phyloP scores from a whole-genome alignment of 1,140 invertebrate species.

The Cylas formicarius region DNA sequence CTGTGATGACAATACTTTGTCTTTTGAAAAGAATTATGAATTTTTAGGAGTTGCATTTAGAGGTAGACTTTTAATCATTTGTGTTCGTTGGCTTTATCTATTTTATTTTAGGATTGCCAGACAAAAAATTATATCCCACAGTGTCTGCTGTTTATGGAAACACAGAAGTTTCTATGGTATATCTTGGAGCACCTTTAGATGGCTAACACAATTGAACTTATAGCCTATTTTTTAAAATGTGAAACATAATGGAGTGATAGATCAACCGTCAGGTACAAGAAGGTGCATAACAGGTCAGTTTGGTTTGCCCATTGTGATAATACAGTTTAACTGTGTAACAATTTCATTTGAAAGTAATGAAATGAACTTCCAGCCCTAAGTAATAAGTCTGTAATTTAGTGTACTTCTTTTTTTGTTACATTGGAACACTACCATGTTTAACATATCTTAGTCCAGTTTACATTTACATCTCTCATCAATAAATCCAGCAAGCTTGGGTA shows the following conservation, averaged over 20 bases:
- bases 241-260: constrained; percentile 26
- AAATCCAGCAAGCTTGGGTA: too few species aligned
- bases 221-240: constrained; percentile 11
- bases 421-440: too few species aligned
- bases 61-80: constrained; percentile 50
- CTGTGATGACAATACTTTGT: constrained; percentile 93
- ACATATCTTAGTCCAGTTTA: too few species aligned
- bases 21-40: constrained; percentile 98
- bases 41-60: constrained; percentile 96
- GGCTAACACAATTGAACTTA: constrained; percentile 58
- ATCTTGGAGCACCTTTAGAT: constrained; percentile 88
- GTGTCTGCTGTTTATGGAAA: constrained; percentile 98
- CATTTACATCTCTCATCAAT: too few species aligned
- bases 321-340: constrained; percentile 2
- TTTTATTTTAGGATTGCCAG: constrained; percentile 70
- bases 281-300: constrained; percentile 29
- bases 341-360: constrained; percentile 4
- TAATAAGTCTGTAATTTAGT: not conserved
- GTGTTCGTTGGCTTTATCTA: constrained; percentile 10
- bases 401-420: too few species aligned
- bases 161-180: constrained; percentile 99
- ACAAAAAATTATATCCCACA: constrained; percentile 89
- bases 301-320: constrained; percentile 41
- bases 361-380: not conserved
- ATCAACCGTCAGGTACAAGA: constrained; percentile 25